Evolutionary conservation across 2,797 vertebrate genomes (phyloP), one percentile per base, ranked within the genome.

Genomic region (Trichosurus vulpecula): DNA sequence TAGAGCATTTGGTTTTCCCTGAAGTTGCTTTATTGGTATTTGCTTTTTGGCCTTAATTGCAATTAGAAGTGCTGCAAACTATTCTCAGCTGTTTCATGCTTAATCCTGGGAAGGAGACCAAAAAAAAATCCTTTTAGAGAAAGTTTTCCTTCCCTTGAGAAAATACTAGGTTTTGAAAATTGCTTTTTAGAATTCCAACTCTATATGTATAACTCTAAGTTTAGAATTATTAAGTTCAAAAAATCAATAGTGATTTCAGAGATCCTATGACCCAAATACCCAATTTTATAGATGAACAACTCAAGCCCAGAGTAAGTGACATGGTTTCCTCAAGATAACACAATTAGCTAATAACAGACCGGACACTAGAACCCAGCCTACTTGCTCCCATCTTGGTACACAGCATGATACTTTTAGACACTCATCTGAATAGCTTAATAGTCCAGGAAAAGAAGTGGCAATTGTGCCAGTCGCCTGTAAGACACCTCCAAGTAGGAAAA

Each of bases 401-500:
- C 56, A n/a, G 29, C 94, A 92, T 74, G 66, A 14, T 96, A 51
- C 58, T 54, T 96, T 66, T 92, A 96, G 89, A 74, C 27, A 94
- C 91, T 95, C 4, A 54, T 90, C 52, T 74, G 96, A 96, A 94
- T 14, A 74, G 6, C 6, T 94, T 94, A 95, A 93, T 6, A 95
- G 47, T 25, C 12, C 51, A 93, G 87, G 61, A 4, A 96, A 58
- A 91, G 54, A 95, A 96, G 56, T 13, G 96, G 91, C 94, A 97
- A 96, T 94, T 91, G 56, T 93, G 1, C 8, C 92, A 19, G 27
- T 91, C 96, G 29, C 74, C 56, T 52, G 52, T 0, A 93, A 95
- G 90, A 90, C 92, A 93, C 74, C 22, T 51, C 10, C 66, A 54
- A 56, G 66, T 74, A 66, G 61, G 35, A 74, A 74, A 41, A 41